Conservation (phyloP, 2,888 invertebrate genomes). For the Actias luna region DNA sequence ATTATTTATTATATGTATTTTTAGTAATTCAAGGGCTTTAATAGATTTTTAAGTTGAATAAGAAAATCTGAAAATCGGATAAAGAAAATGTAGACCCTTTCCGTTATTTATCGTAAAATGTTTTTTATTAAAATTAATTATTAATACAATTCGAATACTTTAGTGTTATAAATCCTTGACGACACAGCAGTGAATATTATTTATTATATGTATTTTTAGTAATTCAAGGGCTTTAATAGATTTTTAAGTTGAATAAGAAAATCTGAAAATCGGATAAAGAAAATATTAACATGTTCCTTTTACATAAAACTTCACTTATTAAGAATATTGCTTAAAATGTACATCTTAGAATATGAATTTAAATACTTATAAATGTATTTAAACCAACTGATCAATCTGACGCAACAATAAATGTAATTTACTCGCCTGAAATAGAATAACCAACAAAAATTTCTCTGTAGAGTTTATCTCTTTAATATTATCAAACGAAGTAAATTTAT, state of each 20-base stretch:
- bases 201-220: too few relatives aligned
- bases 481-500: slow-evolving; percentile 35
- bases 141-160: too few relatives aligned
- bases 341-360: slow-evolving; percentile 18
- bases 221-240: not conserved
- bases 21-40: too few relatives aligned
- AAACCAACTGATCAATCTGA: slow-evolving; percentile 36
- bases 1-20: too few relatives aligned
- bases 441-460: slow-evolving; percentile 39
- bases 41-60: not conserved
- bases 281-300: not conserved
- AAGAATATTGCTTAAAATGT: not conserved
- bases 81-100: too few relatives aligned
- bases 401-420: slow-evolving; percentile 39
- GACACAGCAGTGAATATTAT: not conserved
- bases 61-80: not conserved
- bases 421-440: slow-evolving; percentile 38
- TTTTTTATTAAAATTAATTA: too few relatives aligned
- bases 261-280: not conserved
- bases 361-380: slow-evolving; percentile 32
- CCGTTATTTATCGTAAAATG: too few relatives aligned
- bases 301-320: not conserved
- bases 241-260: not conserved
- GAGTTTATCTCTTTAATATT: slow-evolving; percentile 42
- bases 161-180: not conserved